A percentile compares a stretch with the other conserved stretches of the same genome.
Conservation (phyloP, 2,888 invertebrate species). For the Drosophila incognita region DNA sequence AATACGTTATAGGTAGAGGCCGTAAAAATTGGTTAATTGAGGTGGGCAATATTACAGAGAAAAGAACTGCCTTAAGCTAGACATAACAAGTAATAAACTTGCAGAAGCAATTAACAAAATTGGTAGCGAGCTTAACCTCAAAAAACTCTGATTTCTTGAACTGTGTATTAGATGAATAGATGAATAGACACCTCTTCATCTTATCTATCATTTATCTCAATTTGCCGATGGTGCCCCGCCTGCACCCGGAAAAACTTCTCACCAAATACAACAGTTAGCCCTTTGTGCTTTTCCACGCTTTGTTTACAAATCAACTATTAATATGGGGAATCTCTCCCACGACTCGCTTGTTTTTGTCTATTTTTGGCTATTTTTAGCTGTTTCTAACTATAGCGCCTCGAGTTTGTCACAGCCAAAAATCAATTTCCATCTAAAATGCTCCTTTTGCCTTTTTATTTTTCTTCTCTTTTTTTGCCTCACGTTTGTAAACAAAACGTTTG, state of each 20-base stretch:
- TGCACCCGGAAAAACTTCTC: neutral
- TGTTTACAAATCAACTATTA: conserved; percentile 15
- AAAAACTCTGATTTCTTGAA: neutral
- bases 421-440: conserved; percentile 72
- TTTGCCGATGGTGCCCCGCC: neutral
- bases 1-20: neutral
- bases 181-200: neutral
- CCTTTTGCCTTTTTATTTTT: conserved; percentile 43
- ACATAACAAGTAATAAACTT: neutral
- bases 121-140: neutral
- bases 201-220: neutral
- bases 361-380: conserved; percentile 5
- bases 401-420: conserved; percentile 70
- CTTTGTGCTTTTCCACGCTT: neutral
- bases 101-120: neutral
- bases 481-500: conserved; percentile 73
- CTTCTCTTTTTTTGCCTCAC: conserved; percentile 48
- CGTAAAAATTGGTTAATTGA: conserved; percentile 10
- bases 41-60: conserved; percentile 10
- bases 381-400: conserved; percentile 52
- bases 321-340: neutral
- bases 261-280: neutral
- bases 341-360: neutral
- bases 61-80: neutral
- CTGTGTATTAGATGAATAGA: neutral